Evolutionary conservation across 2,797 vertebrate genomes (phyloP), one percentile per base, ranked within the genome.

Genomic region (Paedocypris micromegethes): DNA sequence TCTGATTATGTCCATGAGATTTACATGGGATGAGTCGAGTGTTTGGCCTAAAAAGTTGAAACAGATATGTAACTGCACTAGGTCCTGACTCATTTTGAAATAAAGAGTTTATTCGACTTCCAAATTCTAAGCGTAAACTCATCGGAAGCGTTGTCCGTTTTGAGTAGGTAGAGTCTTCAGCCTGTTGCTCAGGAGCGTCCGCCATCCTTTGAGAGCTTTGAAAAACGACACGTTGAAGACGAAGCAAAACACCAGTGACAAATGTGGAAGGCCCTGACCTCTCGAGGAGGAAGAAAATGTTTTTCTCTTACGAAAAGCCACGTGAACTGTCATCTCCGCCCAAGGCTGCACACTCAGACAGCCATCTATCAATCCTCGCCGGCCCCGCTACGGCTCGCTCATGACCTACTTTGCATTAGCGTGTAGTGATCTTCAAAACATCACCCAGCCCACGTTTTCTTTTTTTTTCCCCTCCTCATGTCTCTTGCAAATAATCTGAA

Each of bases 381-480:
- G 23, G 48, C 43, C 50, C 59, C 66, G 6, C 45, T 37, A 64
- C 9, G 45, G 53, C 42, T 63, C 8, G 58, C 40, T 58, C 56
- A 38, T 74, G 70, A 73, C 68, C 68, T 72, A 75, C 38, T 73
- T 65, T 56, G 52, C 4, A 3, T 73, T 62, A 58, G 53, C 39
- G 44, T 47, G 7, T 42, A 62, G 6, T 38, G 42, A 45, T 59
- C 50, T 48, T 59, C 37, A 4, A 64, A 48, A 64, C 55, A 72
- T 55, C 50, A 39, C 55, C 45, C 54, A 64, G 38, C 54, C 56
- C n/a, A 9, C 3, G 5, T 48, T 50, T 9, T 54, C 57, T 58
- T 8, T 48, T 51, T 60, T 48, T 50, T 9, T 54, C 56, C 53
- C 4, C 43, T 49, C 54, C 44, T 37, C 7, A 48, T 59, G 61